Conservation (phyloP, 2,797 vertebrate genomes). For the Oreochromis grahami region DNA sequence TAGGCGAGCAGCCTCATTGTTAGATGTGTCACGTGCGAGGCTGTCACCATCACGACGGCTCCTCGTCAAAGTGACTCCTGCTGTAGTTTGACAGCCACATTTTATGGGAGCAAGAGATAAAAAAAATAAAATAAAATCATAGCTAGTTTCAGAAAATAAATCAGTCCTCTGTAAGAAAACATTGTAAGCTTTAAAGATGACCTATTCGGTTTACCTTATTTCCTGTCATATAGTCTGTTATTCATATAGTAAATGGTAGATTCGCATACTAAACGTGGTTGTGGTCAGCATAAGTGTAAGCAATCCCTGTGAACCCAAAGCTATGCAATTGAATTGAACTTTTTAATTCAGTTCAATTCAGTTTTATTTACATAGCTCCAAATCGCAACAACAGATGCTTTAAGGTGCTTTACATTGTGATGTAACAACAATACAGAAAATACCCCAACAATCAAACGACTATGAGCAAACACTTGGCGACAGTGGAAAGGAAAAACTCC, state of each 20-base stretch:
- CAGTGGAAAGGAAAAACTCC: not conserved
- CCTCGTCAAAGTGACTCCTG: not conserved
- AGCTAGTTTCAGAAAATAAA: not conserved
- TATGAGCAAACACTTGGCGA: not conserved
- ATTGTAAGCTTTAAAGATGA: not conserved
- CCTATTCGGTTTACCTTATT: not conserved
- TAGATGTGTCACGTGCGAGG: not conserved
- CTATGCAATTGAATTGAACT: no score
- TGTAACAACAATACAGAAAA: not conserved
- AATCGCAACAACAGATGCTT: not conserved
- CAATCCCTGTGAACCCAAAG: not conserved
- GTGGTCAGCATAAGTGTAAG: not conserved
- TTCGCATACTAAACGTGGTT: fast-evolving
- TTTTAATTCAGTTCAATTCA: not conserved
- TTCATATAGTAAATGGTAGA: not conserved
- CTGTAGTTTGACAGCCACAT: not conserved
- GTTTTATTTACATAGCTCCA: not conserved
- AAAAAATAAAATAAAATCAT: not conserved
- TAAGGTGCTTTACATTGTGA: not conserved
- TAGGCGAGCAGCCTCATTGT: not conserved
- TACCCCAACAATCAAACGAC: not conserved
- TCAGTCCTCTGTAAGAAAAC: not conserved
- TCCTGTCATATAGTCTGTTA: not conserved
- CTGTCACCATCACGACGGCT: not conserved
- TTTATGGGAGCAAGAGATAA: not conserved